Base-by-base conservation (phyloP, 2,888 invertebrate genomes). In the Microctonus brassicae region DNA sequence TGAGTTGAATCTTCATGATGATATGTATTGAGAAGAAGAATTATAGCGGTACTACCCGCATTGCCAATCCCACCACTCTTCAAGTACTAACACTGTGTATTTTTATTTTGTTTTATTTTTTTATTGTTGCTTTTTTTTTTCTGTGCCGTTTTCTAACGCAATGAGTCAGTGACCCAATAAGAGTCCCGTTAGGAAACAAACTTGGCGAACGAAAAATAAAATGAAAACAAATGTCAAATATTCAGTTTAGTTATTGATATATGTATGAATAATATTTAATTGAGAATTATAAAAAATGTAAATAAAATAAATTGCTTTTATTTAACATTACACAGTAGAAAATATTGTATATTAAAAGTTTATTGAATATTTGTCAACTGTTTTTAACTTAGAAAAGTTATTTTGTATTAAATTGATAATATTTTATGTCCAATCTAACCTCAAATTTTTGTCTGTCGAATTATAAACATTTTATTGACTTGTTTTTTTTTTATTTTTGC, bases 1-100 rank as follows among this genome's bases (percentile, higher is more conserved):
- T 69, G 55, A 61, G 69, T 17, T 34, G 70, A 26, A 63, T 47
- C 34, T 73, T 26, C 72, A 68, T 68, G 70, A 72, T 47, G 47
- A 17, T 47, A 7, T 7, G 29, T n/a, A 70, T 67, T 72, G 67
- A 47, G 22, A 47, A 57, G 72, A 67, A 61, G 62, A 64, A 65
- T n/a, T 57, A 77, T 81, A 80, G 81, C 80, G 80, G 81, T 79
- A 82, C 75, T 80, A 73, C 83, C 83, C 83, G 83, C 82, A 84
- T 84, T 76, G 74, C n/a, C 52, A 61, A 68, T 73, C 39, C 72
- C 61, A 60, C 67, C 55, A 65, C 52, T 57, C 57, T 53, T 61
- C 53, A 71, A 29, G 3, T 7, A 29, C 29, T 7, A 29, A 5
- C 29, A 29, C 29, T 39, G 11, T 24, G 29, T 36, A 11, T 39